Evolutionary conservation across 2,888 invertebrate species (phyloP), one percentile per base, ranked within the genome.

Genomic region (Drosophila merina): DNA sequence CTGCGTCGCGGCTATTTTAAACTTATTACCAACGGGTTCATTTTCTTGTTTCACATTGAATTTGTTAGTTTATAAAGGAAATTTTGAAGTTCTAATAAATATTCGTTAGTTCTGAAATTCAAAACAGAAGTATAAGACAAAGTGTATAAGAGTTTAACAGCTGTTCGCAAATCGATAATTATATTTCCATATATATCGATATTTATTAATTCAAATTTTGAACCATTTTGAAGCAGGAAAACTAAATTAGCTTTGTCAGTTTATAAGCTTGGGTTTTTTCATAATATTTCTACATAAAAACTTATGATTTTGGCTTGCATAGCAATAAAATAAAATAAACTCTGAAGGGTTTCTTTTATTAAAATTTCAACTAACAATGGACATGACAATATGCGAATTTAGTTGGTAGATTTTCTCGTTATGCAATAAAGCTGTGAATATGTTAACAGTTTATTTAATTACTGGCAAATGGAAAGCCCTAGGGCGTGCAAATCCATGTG

Each of bases 401-500:
- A 36, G 52, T 50, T 20, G n/a, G 2, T 12, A 7, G 63, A 33
- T 62, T 49, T 31, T 45, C 38, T 0, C 52, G 55, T 81, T 85
- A 71, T 44, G 74, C 72, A 81, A 81, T 67, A 55, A 28, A 36
- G 14, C 38, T 36, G 25, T 50, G 51, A 45, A 55, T 57, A 45
- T 59, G 50, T 64, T 52, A 58, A 38, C 56, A 40, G 52, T 62
- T 72, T 73, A 76, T 81, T 81, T 78, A 78, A 78, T 79, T 57
- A 69, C 42, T 69, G 67, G 60, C 52, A 58, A 86, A 72, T 76
- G 77, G 83, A 83, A 83, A 83, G 86, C 76, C 74, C 51, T 60
- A 44, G 51, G 68, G 59, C 67, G 74, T 77, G 79, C 51, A 69
- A 81, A 75, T 72, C 67, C 31, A 75, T 82, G 79, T 79, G 85